Conservation (phyloP, 2,113 vertebrate species). For the Hirundichthys speculiger region DNA sequence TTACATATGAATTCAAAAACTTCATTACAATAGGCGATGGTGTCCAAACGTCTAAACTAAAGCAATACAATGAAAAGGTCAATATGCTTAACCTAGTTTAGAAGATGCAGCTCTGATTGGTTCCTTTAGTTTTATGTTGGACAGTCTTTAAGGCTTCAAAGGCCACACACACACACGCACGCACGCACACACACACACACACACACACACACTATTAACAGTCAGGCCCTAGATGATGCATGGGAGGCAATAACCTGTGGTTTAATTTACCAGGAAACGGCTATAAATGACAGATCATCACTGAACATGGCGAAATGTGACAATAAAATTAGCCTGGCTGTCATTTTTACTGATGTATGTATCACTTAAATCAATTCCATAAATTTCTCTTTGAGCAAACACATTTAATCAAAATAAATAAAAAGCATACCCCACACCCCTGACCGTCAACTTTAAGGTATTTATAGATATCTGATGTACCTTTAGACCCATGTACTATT, state of each 20-base stretch:
- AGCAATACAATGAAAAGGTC: background rate
- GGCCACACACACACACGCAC: too few relatives aligned
- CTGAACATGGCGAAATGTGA: conserved; percentile 14
- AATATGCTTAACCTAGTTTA: conserved; percentile 25
- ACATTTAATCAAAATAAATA: conserved; percentile 23
- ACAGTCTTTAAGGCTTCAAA: too few relatives aligned
- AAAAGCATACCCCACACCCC: background rate
- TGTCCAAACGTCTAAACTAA: background rate
- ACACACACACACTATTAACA: conserved; percentile 32
- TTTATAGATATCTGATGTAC: background rate
- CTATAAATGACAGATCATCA: conserved; percentile 47
- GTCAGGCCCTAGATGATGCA: conserved; percentile 59
- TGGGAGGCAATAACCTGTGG: conserved; percentile 62
- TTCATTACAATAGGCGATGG: too few relatives aligned
- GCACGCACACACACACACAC: too few relatives aligned
- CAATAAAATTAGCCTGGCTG: conserved; percentile 45
- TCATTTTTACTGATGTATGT: conserved; percentile 31
- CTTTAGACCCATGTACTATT: conserved; percentile 10
- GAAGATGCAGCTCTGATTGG: conserved; percentile 18
- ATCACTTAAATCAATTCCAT: conserved; percentile 34
- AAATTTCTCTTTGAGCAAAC: conserved; percentile 10
- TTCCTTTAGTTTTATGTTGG: too few relatives aligned
- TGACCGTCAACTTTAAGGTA: background rate
- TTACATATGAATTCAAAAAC: too few relatives aligned
- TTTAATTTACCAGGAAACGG: conserved; percentile 50